Conservation (phyloP, 2,797 vertebrate species). For the Eulemur mongoz region DNA sequence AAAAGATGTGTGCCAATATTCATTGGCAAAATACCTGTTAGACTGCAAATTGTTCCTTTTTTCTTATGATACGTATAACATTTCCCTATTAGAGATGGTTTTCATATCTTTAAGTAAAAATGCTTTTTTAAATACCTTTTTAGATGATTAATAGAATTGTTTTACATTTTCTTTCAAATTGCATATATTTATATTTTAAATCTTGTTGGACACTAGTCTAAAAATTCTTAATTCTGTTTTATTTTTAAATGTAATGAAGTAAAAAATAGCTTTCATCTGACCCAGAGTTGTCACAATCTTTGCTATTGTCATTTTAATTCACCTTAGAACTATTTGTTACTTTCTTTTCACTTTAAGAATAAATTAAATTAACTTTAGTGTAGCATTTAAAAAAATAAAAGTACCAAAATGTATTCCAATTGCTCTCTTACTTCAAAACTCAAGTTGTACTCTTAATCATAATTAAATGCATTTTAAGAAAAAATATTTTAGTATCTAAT, state of each 20-base stretch:
- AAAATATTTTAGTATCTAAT: not conserved
- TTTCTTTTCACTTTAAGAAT: not conserved
- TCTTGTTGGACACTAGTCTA: not conserved
- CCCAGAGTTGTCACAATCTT: not conserved
- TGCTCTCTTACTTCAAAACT: not conserved
- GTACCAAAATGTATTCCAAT: not conserved
- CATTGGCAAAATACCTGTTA: conserved; percentile 10
- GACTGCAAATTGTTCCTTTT: not conserved
- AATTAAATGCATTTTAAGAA: not conserved
- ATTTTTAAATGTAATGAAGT: not conserved
- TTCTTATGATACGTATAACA: not conserved
- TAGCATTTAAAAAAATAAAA: not conserved
- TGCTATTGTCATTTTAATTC: not conserved
- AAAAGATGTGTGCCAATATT: not conserved
- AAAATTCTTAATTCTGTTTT: not conserved
- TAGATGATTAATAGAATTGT: not conserved
- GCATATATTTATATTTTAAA: not conserved
- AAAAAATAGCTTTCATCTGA: not conserved
- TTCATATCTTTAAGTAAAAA: not conserved
- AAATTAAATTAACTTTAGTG: not conserved
- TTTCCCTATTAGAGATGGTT: not conserved
- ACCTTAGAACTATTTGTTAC: not conserved
- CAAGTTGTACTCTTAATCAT: not conserved
- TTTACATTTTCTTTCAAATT: not conserved
- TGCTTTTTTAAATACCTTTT: not conserved